phyloP scores from a whole-genome alignment of 2,113 vertebrate species.

The Madoqua kirkii region DNA sequence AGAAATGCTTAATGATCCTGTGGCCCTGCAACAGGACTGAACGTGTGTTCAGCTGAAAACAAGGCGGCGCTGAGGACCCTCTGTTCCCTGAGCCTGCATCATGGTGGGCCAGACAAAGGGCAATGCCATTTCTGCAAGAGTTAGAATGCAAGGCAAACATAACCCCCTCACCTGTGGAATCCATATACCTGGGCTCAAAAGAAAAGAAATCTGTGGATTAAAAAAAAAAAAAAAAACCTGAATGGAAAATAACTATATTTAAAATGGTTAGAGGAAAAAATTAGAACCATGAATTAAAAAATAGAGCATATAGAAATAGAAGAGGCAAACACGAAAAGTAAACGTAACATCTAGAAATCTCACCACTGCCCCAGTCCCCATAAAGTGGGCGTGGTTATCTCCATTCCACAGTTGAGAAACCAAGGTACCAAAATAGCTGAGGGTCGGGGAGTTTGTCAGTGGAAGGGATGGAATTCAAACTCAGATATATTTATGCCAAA shows the following conservation, averaged over 20 bases:
- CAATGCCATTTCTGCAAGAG: not conserved
- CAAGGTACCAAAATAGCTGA: too few species aligned
- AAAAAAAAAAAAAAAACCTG: not conserved
- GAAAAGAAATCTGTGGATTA: not conserved
- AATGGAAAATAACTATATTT: not conserved
- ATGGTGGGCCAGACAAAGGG: rapidly evolving
- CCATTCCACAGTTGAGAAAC: too few species aligned
- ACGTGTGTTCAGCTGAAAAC: not conserved
- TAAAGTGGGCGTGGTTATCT: not conserved
- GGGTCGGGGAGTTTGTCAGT: rapidly evolving
- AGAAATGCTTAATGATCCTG: not conserved
- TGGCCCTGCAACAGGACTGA: not conserved
- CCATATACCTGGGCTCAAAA: not conserved
- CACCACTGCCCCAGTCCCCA: rapidly evolving
- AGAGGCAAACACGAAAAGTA: not conserved
- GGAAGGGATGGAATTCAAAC: not conserved
- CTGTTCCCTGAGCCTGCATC: not conserved
- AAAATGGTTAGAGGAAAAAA: not conserved
- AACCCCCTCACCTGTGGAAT: not conserved
- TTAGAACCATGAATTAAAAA: not conserved
- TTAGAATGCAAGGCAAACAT: not conserved
- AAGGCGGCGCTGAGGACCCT: rapidly evolving
- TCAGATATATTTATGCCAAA: not conserved
- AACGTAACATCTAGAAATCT: not conserved
- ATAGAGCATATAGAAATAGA: not conserved